These are phyloP conservation scores for Fregetta grallaria DNA, from an alignment of 2,113 vertebrate species.

Conservation along the genomic window DNA sequence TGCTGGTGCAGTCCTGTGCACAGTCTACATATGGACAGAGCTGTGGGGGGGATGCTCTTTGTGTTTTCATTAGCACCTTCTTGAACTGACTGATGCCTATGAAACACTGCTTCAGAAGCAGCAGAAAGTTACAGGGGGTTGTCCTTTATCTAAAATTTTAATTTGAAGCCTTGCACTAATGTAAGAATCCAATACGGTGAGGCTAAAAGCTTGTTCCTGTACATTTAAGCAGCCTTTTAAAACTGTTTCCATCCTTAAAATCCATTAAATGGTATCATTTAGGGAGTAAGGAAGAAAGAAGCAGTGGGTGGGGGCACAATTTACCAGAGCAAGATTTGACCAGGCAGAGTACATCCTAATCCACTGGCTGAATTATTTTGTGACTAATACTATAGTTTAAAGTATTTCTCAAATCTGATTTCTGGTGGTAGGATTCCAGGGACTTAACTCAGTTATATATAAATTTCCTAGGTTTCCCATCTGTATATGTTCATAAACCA, in stretches of 20 bases:
- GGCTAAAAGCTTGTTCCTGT: neutral
- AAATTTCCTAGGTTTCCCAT: neutral
- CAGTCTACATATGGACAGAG: neutral
- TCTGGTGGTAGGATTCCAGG: slow-evolving; percentile 4
- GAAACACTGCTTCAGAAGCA: neutral
- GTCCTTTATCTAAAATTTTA: neutral
- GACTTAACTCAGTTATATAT: slow-evolving; percentile 42
- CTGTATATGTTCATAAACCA: neutral
- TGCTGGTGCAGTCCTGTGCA: neutral
- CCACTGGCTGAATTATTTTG: slow-evolving; percentile 30
- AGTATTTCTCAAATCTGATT: slow-evolving; percentile 29
- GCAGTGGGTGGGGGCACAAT: neutral
- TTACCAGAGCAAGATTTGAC: neutral
- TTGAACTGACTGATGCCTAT: neutral
- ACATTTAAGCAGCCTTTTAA: neutral
- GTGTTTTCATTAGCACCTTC: neutral
- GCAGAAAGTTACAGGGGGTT: neutral
- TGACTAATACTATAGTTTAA: slow-evolving; percentile 17
- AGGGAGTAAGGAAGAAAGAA: neutral
- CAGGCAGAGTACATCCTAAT: slow-evolving; percentile 23
- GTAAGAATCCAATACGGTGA: neutral
- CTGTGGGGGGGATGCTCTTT: neutral
- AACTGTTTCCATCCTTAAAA: neutral
- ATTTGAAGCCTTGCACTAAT: neutral
- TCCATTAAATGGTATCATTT: neutral